Conservation (phyloP, 2,797 vertebrate species). For the Austrolebias charrua region DNA sequence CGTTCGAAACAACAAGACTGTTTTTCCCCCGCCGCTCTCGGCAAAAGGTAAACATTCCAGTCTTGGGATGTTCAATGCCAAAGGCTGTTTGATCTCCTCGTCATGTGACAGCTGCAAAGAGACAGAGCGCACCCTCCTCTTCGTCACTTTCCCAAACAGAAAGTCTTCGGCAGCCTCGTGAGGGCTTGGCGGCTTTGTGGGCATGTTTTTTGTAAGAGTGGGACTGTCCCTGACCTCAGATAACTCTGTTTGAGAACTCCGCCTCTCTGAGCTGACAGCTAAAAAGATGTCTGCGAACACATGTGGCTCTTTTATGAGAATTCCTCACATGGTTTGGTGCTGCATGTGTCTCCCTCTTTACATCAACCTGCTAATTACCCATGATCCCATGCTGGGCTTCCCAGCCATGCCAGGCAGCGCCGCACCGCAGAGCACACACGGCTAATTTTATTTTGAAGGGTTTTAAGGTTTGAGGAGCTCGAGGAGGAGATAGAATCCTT, state of each 20-base stretch:
- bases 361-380: conserved; percentile 49
- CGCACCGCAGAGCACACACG: conserved; percentile 21
- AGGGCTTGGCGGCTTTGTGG: conserved; percentile 26
- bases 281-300: conserved; percentile 3
- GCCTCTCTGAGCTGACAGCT: conserved; percentile 38
- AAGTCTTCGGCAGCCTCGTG: conserved; percentile 10
- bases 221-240: conserved; percentile 69
- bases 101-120: conserved; percentile 66
- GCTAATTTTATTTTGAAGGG: conserved; percentile 25
- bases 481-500: conserved; percentile 16
- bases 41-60: conserved; percentile 75
- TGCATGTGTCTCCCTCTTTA: conserved; percentile 38
- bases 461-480: conserved; percentile 18
- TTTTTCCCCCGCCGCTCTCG: conserved; percentile 52
- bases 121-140: conserved; percentile 22
- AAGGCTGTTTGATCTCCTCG: conserved; percentile 60
- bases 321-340: conserved; percentile 48
- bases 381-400: conserved; percentile 24
- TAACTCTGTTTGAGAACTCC: conserved; percentile 58
- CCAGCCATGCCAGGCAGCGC: conserved; percentile 18
- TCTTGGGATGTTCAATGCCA: conserved; percentile 64
- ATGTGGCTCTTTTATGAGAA: conserved; percentile 36
- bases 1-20: conserved; percentile 49
- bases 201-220: conserved; percentile 51
- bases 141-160: conserved; percentile 41